A percentile compares a stretch with the other conserved stretches of the same genome.
Conservation (phyloP, 2,113 vertebrate species). For the Sapajus apella region DNA sequence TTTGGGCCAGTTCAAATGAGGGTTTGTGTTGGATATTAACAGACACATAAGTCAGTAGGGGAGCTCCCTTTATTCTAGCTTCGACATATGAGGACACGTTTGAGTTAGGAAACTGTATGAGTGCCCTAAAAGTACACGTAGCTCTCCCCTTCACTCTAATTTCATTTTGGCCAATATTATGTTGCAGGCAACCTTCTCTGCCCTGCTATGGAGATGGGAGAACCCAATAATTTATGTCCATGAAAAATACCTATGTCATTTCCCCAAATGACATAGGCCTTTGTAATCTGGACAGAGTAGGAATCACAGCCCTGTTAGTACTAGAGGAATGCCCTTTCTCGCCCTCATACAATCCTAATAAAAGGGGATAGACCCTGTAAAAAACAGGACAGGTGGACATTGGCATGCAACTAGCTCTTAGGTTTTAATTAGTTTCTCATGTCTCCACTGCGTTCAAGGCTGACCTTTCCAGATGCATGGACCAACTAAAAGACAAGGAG, state of each 20-base stretch:
- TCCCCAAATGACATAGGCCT: background rate
- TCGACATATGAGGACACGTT: background rate
- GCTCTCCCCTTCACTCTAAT: background rate
- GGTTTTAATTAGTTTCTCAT: slow-evolving; percentile 2
- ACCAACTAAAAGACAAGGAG: background rate
- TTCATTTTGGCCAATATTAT: slow-evolving; percentile 14
- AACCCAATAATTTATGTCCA: background rate
- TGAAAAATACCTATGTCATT: slow-evolving; percentile 18
- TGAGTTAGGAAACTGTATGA: slow-evolving; percentile 6
- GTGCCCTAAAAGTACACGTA: background rate
- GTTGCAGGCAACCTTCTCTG: background rate
- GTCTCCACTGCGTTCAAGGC: background rate
- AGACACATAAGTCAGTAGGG: background rate
- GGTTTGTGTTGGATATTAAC: slow-evolving; percentile 39
- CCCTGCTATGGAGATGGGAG: background rate
- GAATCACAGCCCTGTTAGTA: background rate
- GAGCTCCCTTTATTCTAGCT: background rate
- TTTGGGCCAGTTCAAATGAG: slow-evolving; percentile 26
- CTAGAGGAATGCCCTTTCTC: background rate
- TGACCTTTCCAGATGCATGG: background rate
- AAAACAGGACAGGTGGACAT: background rate
- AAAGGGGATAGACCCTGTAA: background rate
- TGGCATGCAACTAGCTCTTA: background rate
- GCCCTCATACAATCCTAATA: background rate
- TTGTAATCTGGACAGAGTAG: slow-evolving; percentile 11